Conservation (phyloP, 2,113 vertebrate species). For the Acanthochromis polyacanthus region DNA sequence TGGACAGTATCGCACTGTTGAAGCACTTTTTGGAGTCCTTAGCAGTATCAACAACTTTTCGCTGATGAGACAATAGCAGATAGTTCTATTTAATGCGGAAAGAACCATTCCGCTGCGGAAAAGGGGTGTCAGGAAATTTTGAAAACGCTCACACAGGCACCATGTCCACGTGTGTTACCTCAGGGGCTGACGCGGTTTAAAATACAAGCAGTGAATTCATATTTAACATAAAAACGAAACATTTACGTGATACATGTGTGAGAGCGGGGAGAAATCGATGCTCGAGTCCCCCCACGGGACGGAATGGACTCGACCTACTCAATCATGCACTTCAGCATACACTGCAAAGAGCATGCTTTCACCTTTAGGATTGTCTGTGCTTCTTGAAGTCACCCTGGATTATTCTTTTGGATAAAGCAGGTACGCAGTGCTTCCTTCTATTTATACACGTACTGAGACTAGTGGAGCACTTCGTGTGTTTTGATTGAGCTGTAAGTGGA, state of each 20-base stretch:
- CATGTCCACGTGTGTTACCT: neutral
- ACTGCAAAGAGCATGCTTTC: conserved; percentile 85
- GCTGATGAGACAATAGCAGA: conserved; percentile 92
- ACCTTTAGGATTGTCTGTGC: conserved; percentile 85
- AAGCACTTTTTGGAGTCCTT: conserved; percentile 62
- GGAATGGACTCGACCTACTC: conserved; percentile 84
- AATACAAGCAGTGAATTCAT: rapidly evolving
- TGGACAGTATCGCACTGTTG: neutral
- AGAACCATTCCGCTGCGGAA: conserved; percentile 70
- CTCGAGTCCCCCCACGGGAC: conserved; percentile 8
- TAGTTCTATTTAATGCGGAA: conserved; percentile 88
- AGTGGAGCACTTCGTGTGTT: conserved; percentile 9
- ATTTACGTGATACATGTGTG: rapidly evolving
- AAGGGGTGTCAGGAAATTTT: conserved; percentile 55
- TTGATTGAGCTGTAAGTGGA: conserved; percentile 34
- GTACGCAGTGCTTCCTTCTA: conserved; percentile 68
- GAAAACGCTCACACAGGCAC: neutral
- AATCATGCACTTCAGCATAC: conserved; percentile 88
- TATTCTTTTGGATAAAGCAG: conserved; percentile 67
- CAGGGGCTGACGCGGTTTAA: neutral
- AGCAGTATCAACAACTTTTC: conserved; percentile 89
- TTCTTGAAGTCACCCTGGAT: conserved; percentile 82
- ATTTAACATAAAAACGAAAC: rapidly evolving
- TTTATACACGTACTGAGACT: neutral
- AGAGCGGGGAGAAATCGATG: neutral